Evolutionary conservation across 2,797 vertebrate species (phyloP).

Genomic region (Glyptemys insculpta): DNA sequence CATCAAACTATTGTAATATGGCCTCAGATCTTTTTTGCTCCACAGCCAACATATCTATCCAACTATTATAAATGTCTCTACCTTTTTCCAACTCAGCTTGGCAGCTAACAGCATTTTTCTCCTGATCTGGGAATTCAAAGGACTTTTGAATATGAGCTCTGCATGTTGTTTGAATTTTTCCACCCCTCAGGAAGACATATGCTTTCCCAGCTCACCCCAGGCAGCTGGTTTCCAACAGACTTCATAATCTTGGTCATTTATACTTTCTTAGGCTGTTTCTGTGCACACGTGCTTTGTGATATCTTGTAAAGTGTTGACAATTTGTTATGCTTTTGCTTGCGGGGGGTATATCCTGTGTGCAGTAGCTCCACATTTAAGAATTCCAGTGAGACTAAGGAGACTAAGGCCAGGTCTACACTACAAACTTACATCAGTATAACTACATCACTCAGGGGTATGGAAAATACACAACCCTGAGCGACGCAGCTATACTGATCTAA

Average conservation of each 20-base stretch:
- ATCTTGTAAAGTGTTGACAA: constrained; percentile 27
- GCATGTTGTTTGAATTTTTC: neutral
- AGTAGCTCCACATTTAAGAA: neutral
- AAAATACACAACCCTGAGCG: neutral
- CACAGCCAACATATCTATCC: constrained; percentile 29
- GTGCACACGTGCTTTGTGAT: constrained; percentile 12
- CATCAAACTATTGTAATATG: constrained; percentile 14
- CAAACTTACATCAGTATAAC: neutral
- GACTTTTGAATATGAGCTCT: neutral
- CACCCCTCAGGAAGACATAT: neutral
- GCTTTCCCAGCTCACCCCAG: neutral
- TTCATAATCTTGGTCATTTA: constrained; percentile 42
- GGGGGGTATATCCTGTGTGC: neutral
- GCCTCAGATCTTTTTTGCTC: neutral
- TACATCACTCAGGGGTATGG: neutral
- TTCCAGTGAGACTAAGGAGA: neutral
- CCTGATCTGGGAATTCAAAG: neutral
- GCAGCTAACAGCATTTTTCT: neutral
- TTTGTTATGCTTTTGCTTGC: constrained; percentile 31
- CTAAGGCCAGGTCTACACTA: neutral
- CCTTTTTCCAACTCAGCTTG: constrained; percentile 45
- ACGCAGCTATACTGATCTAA: neutral
- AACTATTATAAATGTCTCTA: constrained; percentile 56
- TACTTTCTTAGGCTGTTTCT: constrained; percentile 30
- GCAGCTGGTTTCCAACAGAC: constrained; percentile 61